Evolutionary conservation across 2,113 vertebrate genomes (phyloP), one percentile per base, ranked within the genome.

Genomic region (Grammomys surdaster): DNA sequence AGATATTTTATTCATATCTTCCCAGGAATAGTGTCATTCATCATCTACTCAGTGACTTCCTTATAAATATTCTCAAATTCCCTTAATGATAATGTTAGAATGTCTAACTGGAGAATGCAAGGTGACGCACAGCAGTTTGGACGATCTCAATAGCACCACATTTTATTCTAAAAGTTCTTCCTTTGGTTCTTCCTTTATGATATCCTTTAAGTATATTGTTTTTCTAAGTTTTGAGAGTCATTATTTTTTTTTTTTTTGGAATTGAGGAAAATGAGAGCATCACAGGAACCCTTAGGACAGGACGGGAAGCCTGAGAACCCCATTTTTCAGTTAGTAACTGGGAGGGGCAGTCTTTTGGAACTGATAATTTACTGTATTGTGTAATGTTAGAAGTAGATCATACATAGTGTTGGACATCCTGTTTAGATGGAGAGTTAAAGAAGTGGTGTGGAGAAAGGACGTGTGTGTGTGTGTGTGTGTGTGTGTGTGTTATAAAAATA

Each of bases 121-220:
- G 40, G 5, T 19, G 0, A 54, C 40, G 3, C 24, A 4, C 13
- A 48, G 24, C 24, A 36, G 5, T 67, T 14, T 56, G 60, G 1
- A 7, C 5, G 0, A 20, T 40, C 5, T 17, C 20, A 24, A 5
- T 24, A 6, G 8, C 28, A 54, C 72, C 5, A 7, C 6, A 60
- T 14, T 33, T 77, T 60, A 16, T 78, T 93, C 24, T 33, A 14
- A 72, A 48, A 3, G 31, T 28, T 82, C 75, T 51, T 65, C 36
- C 4, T 58, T 67, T 81, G 82, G 7, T 28, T 84, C 16, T 67
- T 28, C 67, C 9, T 43, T 14, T 56, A 26, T 73, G n/a, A 3
- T 73, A 26, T 36, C 16, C 60, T 92, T 88, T 91, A 86, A 82
- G 3, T 65, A 20, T 7, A 93, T 5, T 65, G 7, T 88, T 93